Percentiles rank a stretch among this genome's conserved stretches.
These are phyloP conservation scores for Rhodophaea formosa DNA, from an alignment of 2,888 invertebrate species.

Conservation along the genomic window DNA sequence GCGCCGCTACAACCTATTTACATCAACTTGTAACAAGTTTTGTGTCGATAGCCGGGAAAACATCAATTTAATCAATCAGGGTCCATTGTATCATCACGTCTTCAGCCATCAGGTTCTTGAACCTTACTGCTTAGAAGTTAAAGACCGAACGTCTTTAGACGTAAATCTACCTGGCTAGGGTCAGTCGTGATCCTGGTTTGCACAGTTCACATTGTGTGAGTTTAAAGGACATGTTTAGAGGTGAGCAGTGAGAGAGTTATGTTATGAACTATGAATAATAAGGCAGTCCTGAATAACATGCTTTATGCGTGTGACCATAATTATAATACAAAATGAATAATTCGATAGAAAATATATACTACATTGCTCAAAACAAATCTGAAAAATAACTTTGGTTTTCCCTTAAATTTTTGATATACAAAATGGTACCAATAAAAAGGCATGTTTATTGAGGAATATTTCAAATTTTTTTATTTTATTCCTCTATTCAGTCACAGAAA, in stretches of 20 bases:
- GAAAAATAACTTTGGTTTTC: too few relatives aligned
- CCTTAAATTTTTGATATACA: too few relatives aligned
- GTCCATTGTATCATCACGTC: not conserved
- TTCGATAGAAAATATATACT: too few relatives aligned
- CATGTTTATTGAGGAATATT: too few relatives aligned
- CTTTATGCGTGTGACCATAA: too few relatives aligned
- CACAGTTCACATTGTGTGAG: conserved; percentile 37
- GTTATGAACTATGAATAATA: not conserved
- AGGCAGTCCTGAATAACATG: too few relatives aligned
- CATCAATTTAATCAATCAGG: conserved; percentile 17
- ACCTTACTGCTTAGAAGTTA: not conserved
- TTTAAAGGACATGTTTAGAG: not conserved
- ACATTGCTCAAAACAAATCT: too few relatives aligned
- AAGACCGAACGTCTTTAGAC: not conserved
- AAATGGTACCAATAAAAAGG: too few relatives aligned
- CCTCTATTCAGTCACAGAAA: too few relatives aligned
- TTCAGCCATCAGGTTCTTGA: conserved; percentile 9
- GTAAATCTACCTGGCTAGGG: conserved; percentile 42
- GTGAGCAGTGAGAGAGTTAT: not conserved
- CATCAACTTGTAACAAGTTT: not conserved
- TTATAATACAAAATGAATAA: too few relatives aligned
- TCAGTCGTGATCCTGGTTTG: conserved; percentile 46
- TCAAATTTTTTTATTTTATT: too few relatives aligned
- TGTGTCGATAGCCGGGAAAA: not conserved
- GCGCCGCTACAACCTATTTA: not conserved